A percentile compares a stretch with the other conserved stretches of the same genome.
Evolutionary conservation across 1,140 invertebrate species (phyloP).

Genomic region (Heliconius eleuchia): DNA sequence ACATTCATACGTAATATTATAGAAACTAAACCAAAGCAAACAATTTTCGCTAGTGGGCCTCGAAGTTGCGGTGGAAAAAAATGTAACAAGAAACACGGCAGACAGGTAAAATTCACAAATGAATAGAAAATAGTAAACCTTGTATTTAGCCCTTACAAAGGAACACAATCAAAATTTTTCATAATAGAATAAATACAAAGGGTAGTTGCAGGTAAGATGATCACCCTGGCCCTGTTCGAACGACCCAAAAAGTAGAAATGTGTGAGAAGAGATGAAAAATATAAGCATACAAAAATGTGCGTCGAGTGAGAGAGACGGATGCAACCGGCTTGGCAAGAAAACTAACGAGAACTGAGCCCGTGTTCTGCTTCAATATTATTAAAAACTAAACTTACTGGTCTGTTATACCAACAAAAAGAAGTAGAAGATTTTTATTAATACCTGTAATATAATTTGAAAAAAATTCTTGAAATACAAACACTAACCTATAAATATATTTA

Average conservation of each 20-base stretch:
- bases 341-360: conserved; percentile 14
- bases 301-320: conserved; percentile 26
- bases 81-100: background rate
- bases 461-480: background rate
- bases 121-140: background rate
- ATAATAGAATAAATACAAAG: conserved; percentile 23
- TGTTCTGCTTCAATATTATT: conserved; percentile 9
- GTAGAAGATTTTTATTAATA: background rate
- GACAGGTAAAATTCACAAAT: conserved; percentile 7
- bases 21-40: background rate
- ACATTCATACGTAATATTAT: too few species aligned
- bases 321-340: conserved; percentile 50
- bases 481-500: too few species aligned
- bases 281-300: background rate
- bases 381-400: background rate
- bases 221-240: conserved; percentile 35
- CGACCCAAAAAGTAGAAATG: conserved; percentile 23
- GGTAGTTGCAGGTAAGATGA: conserved; percentile 47
- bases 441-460: background rate
- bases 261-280: conserved; percentile 34
- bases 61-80: background rate
- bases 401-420: background rate
- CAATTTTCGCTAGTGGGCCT: background rate
- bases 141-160: background rate
- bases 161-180: conserved; percentile 9